phyloP scores from a whole-genome alignment of 1,140 invertebrate genomes.

The Habropoda laboriosa region DNA sequence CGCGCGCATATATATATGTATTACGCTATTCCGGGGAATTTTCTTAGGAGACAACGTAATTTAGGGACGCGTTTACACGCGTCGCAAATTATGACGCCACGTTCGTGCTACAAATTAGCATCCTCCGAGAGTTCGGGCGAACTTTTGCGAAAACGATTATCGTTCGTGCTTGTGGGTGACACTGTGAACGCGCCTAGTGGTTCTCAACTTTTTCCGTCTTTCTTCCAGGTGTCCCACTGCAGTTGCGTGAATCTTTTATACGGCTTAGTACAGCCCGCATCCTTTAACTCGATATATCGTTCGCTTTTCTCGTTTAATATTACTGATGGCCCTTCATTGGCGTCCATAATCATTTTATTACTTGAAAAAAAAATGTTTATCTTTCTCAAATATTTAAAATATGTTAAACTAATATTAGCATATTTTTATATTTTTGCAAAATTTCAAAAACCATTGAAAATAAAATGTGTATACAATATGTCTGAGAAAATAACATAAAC shows the following conservation, averaged over 20 bases:
- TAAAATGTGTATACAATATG: no score
- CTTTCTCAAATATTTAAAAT: no score
- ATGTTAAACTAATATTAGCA: no score
- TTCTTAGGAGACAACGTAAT: not conserved
- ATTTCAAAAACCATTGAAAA: not conserved
- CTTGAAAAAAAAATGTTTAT: not conserved
- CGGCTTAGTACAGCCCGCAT: conserved; percentile 7
- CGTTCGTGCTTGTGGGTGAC: conserved; percentile 6
- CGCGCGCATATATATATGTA: not conserved
- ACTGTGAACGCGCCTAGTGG: conserved; percentile 14
- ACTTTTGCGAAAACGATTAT: conserved; percentile 22
- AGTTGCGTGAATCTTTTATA: not conserved
- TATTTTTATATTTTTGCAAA: no score
- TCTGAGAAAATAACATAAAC: not conserved
- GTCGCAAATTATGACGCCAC: not conserved
- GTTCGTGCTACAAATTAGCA: conserved; percentile 4
- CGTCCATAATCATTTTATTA: not conserved
- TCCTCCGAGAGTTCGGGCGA: not conserved
- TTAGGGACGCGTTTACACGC: not conserved
- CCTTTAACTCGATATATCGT: conserved; percentile 17
- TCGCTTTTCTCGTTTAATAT: not conserved
- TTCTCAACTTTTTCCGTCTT: conserved; percentile 35
- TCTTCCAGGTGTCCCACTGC: not conserved
- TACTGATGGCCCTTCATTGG: not conserved
- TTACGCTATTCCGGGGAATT: not conserved